Percentiles rank a stretch among this genome's conserved stretches.
Conservation (phyloP, 2,888 invertebrate genomes). For the Drosophila affinis region DNA sequence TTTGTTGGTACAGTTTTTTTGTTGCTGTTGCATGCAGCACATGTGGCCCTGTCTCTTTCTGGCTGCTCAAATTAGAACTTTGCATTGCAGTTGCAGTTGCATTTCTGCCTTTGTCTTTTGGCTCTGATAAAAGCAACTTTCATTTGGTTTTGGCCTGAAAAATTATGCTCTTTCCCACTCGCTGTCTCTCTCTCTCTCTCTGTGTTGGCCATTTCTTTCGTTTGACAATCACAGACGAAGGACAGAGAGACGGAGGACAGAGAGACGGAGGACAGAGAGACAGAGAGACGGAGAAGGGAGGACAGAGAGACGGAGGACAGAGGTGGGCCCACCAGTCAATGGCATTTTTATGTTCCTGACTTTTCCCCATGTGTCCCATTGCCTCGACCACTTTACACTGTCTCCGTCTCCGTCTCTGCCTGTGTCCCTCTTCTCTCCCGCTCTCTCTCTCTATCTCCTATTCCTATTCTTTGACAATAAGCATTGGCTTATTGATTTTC, state of each 20-base stretch:
- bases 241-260: background rate
- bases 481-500: conserved; percentile 56
- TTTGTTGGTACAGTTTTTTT: conserved; percentile 67
- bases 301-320: background rate
- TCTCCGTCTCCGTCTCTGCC: background rate
- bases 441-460: conserved; percentile 16
- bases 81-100: conserved; percentile 36
- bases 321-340: conserved; percentile 51
- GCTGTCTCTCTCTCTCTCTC: background rate
- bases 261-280: conserved; percentile 6
- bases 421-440: conserved; percentile 31
- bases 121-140: conserved; percentile 43
- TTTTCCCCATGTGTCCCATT: conserved; percentile 25
- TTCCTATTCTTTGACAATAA: conserved; percentile 43
- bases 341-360: conserved; percentile 61
- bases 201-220: conserved; percentile 9
- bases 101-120: conserved; percentile 9
- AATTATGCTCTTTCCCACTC: conserved; percentile 25
- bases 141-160: conserved; percentile 41
- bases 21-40: conserved; percentile 44
- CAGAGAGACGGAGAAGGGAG: background rate
- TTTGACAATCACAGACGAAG: conserved; percentile 33
- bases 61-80: conserved; percentile 54
- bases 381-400: background rate
- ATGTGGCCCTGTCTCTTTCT: conserved; percentile 36